Evolutionary conservation across 2,797 vertebrate genomes (phyloP).

Genomic region (Rhadinocentrus ornatus): DNA sequence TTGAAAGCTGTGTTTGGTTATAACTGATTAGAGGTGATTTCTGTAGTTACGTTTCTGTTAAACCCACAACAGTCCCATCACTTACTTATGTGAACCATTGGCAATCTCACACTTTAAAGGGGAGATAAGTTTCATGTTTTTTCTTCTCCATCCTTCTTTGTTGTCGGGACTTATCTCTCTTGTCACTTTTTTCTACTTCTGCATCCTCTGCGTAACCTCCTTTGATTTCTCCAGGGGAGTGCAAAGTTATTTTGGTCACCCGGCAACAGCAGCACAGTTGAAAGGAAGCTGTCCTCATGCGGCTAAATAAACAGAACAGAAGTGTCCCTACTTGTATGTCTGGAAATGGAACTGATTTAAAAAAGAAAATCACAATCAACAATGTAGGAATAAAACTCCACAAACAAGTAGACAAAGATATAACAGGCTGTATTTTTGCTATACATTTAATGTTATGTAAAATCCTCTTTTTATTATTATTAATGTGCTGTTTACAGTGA

Average conservation of each 20-base stretch:
- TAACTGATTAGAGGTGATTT: background rate
- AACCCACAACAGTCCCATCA: background rate
- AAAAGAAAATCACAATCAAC: background rate
- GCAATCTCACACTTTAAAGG: background rate
- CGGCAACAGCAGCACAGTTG: background rate
- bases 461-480: background rate
- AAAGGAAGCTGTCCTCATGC: background rate
- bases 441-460: background rate
- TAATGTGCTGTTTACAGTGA: background rate
- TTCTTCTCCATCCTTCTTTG: background rate
- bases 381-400: background rate
- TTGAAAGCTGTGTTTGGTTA: background rate
- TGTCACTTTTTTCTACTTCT: background rate
- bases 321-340: background rate
- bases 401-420: background rate
- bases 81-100: background rate
- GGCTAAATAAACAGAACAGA: background rate
- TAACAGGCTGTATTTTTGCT: background rate
- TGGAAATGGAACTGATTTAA: background rate
- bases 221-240: background rate
- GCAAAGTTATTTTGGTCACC: background rate
- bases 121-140: background rate
- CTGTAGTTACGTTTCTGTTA: background rate
- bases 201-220: constrained; percentile 2
- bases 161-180: background rate